phyloP scores from a whole-genome alignment of 2,888 invertebrate species.

The Sepiola atlantica region DNA sequence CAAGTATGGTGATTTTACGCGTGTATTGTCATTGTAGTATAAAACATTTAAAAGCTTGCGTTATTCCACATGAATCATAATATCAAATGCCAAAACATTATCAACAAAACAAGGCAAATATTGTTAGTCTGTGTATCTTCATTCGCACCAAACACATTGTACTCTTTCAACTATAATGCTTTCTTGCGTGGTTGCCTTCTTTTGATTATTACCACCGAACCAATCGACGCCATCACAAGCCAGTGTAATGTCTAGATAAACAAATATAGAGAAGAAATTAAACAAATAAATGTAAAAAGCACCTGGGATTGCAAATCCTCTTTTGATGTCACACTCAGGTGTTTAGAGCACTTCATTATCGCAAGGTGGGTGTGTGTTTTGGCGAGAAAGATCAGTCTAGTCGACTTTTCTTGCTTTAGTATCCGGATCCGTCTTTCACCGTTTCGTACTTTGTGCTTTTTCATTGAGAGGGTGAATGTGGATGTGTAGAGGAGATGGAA shows the following conservation, averaged over 20 bases:
- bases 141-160: background rate
- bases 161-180: background rate
- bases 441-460: background rate
- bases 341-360: background rate
- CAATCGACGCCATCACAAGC: too few species aligned
- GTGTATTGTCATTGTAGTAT: too few species aligned
- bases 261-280: background rate
- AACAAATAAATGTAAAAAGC: background rate
- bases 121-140: background rate
- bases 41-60: too few species aligned
- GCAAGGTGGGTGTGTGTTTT: background rate
- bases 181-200: background rate
- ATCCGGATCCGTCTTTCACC: background rate
- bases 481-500: too few species aligned
- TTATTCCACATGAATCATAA: too few species aligned
- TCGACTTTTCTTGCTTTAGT: background rate
- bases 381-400: background rate
- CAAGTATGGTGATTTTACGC: too few species aligned
- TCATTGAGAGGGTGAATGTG: background rate
- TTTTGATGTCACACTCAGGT: background rate
- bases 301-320: background rate
- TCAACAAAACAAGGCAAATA: too few species aligned
- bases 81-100: too few species aligned
- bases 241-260: background rate
- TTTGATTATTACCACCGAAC: background rate